Conservation (phyloP, 2,888 invertebrate genomes). For the Andrena flavipes region DNA sequence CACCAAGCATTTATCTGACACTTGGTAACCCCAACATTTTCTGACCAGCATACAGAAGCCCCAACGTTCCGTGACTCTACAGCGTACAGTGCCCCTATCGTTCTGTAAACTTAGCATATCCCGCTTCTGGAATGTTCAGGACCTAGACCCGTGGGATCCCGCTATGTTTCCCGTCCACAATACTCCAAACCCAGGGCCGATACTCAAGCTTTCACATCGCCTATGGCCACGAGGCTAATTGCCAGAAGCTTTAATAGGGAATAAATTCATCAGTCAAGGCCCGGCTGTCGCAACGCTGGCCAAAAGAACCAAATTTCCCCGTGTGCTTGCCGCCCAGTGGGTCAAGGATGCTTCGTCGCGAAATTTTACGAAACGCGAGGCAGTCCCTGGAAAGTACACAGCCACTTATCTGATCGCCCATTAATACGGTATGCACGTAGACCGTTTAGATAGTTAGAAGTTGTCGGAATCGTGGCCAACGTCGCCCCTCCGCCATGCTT, state of each 20-base stretch:
- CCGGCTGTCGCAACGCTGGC: constrained; percentile 15
- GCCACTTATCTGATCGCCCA: background rate
- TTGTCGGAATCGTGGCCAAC: constrained; percentile 14
- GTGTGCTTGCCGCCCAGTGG: background rate
- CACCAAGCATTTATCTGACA: too few species aligned
- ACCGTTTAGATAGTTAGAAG: constrained; percentile 6
- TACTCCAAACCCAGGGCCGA: background rate
- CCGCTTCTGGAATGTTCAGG: too few species aligned
- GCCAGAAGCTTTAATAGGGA: constrained; percentile 1
- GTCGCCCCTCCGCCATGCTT: background rate
- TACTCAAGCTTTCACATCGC: background rate
- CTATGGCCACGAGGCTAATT: background rate
- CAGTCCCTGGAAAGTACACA: background rate
- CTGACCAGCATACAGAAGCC: too few species aligned
- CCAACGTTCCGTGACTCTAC: background rate
- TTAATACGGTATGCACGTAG: background rate
- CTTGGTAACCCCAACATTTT: too few species aligned
- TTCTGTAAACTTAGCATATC: too few species aligned
- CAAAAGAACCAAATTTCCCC: constrained; percentile 14
- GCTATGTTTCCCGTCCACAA: background rate
- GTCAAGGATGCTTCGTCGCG: constrained; percentile 3
- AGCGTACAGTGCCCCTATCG: too few species aligned
- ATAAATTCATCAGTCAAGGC: constrained; percentile 12
- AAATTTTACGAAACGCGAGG: background rate
- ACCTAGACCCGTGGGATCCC: background rate